These are phyloP conservation scores for Cerastis rubricosa DNA, from an alignment of 2,888 invertebrate species.

Conservation along the genomic window DNA sequence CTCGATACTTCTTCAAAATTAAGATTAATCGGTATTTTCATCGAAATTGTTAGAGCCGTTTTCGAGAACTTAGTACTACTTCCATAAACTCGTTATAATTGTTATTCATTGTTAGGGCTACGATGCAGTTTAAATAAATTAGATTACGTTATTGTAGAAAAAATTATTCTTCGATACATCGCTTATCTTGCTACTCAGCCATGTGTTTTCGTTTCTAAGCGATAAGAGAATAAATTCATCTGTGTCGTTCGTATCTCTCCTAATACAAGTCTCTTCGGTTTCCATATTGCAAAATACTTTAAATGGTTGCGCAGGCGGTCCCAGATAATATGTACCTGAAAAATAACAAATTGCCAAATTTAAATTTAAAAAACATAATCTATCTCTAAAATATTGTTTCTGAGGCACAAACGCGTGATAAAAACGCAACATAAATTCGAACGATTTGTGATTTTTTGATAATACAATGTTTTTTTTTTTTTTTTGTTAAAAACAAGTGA, in stretches of 20 bases:
- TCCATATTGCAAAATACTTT: background rate
- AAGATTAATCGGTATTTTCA: no score
- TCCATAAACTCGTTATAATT: background rate
- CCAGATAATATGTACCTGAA: conserved; percentile 9
- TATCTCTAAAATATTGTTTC: background rate
- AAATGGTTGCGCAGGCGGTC: background rate
- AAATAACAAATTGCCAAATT: background rate
- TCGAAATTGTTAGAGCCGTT: no score
- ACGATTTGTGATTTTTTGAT: background rate
- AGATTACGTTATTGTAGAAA: background rate
- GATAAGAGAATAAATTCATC: no score
- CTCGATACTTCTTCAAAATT: no score
- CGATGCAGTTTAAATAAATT: background rate
- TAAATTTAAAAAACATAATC: background rate
- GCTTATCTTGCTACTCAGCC: background rate
- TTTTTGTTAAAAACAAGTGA: background rate
- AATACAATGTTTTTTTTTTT: background rate
- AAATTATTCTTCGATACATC: background rate
- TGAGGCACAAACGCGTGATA: background rate
- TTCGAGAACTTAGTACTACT: background rate
- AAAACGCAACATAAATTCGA: background rate
- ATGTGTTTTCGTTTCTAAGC: background rate
- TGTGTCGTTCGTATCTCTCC: no score
- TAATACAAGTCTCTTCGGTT: conserved; percentile 1
- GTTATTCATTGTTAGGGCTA: background rate